These are phyloP conservation scores for Neosilurus hyrtlii DNA, from an alignment of 2,797 vertebrate species.

Conservation along the genomic window DNA sequence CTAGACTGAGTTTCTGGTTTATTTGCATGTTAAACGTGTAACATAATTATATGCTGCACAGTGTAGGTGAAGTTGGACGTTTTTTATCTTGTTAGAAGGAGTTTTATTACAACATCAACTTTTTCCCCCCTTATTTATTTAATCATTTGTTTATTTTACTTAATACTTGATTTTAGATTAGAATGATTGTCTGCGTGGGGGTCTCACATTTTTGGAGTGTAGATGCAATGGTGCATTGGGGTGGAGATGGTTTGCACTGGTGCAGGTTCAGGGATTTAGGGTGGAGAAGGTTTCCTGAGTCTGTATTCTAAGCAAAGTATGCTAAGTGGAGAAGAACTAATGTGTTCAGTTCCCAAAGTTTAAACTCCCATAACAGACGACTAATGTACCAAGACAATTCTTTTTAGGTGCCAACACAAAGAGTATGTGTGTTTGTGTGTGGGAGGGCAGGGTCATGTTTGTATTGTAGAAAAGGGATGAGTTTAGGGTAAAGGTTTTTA, in stretches of 20 bases:
- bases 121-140: not conserved
- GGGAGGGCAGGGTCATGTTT: not conserved
- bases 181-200: not conserved
- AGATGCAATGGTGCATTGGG: not conserved
- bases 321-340: slow-evolving; percentile 15
- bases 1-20: not conserved
- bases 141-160: no score
- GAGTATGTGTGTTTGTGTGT: not conserved
- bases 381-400: not conserved
- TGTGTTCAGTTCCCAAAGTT: slow-evolving; percentile 13
- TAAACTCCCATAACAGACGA: not conserved
- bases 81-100: not conserved
- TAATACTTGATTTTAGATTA: not conserved
- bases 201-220: slow-evolving; percentile 2
- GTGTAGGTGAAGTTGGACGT: no score
- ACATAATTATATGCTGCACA: no score
- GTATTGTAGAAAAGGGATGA: not conserved
- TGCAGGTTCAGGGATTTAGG: slow-evolving; percentile 23
- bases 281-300: not conserved
- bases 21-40: not conserved
- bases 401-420: not conserved
- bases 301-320: not conserved
- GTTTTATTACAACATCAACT: not conserved
- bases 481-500: slow-evolving; percentile 21
- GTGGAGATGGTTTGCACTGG: slow-evolving; percentile 8